Conservation (phyloP, 2,888 invertebrate species). For the Dioctria rufipes region DNA sequence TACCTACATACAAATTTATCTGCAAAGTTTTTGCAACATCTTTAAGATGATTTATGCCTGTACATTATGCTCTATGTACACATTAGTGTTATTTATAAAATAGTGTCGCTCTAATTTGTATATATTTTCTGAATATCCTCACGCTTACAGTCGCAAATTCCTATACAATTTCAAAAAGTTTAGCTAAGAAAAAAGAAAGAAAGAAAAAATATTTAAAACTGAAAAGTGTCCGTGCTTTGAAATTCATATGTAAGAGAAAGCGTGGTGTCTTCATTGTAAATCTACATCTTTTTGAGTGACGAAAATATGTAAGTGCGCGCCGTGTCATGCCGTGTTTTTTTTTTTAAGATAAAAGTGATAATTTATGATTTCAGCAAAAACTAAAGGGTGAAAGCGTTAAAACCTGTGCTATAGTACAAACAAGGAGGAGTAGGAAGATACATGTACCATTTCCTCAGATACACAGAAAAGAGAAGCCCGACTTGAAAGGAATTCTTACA, state of each 20-base stretch:
- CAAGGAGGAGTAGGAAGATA: background rate
- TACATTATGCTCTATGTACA: constrained; percentile 5
- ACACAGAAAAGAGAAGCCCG: background rate
- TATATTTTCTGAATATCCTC: no score
- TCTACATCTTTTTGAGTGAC: background rate
- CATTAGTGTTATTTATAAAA: constrained; percentile 43
- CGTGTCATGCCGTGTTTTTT: background rate
- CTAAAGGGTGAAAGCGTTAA: background rate
- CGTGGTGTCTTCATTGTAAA: background rate
- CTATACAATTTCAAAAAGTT: no score
- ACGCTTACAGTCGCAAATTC: no score
- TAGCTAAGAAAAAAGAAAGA: no score
- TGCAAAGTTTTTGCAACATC: no score
- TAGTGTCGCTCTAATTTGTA: constrained; percentile 4
- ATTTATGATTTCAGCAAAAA: constrained; percentile 19
- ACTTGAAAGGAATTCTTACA: background rate
- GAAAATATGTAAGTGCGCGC: constrained; percentile 1
- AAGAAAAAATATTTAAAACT: no score
- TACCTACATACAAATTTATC: no score
- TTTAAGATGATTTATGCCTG: background rate
- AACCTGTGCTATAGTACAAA: no score
- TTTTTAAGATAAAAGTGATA: constrained; percentile 16
- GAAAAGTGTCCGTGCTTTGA: background rate
- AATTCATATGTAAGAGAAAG: background rate
- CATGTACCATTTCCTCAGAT: background rate